Conservation (phyloP, 2,888 invertebrate genomes). For the Dexiosoma caninum region DNA sequence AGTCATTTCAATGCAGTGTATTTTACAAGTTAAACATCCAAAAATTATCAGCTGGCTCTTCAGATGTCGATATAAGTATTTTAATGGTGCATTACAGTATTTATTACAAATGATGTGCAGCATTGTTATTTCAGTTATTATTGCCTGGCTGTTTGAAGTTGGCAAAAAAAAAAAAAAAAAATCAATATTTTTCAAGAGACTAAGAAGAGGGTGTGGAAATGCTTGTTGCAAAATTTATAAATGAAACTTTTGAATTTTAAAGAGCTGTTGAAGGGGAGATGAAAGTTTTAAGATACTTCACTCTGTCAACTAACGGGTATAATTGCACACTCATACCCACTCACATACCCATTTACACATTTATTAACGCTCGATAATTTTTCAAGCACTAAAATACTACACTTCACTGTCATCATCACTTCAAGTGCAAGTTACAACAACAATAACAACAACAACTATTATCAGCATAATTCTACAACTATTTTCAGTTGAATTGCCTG, state of each 20-base stretch:
- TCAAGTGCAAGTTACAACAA: not conserved
- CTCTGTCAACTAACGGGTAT: not conserved
- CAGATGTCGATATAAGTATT: not conserved
- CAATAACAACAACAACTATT: not conserved
- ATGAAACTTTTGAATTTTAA: too few species aligned
- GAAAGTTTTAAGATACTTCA: too few species aligned
- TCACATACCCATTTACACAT: too few species aligned
- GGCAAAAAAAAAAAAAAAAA: too few species aligned
- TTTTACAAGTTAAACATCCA: not conserved
- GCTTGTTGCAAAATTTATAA: too few species aligned
- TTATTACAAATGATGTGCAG: not conserved
- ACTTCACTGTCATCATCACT: not conserved
- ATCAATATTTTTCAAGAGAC: too few species aligned
- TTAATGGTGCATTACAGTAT: not conserved
- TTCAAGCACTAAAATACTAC: not conserved
- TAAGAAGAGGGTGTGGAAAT: too few species aligned
- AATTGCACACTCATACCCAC: not conserved
- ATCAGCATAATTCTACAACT: too few species aligned
- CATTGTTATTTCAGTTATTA: not conserved
- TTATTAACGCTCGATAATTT: not conserved
- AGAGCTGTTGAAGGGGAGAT: too few species aligned
- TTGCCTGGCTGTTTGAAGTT: not conserved
- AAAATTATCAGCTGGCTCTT: not conserved
- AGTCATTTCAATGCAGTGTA: slow-evolving; percentile 32
- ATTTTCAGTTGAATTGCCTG: not conserved